Conservation (phyloP, 2,797 vertebrate species). For the Pangasius djambal region DNA sequence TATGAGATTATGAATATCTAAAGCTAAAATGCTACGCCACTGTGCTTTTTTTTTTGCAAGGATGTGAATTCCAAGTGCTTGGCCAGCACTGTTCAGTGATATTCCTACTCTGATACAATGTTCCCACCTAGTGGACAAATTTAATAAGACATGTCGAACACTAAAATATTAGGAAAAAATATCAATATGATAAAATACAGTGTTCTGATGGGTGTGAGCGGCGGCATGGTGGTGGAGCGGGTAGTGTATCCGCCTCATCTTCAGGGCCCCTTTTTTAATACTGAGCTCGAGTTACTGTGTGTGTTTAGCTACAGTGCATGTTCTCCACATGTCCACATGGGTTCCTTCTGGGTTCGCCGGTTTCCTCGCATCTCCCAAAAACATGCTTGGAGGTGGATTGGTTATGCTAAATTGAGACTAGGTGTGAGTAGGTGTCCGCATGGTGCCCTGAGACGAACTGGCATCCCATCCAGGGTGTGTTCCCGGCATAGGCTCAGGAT, state of each 20-base stretch:
- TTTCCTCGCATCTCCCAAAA: neutral
- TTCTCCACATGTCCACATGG: neutral
- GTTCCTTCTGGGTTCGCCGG: neutral
- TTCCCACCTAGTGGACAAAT: constrained; percentile 2
- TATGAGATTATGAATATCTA: neutral
- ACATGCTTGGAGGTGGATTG: neutral
- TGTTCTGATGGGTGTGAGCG: too few relatives aligned
- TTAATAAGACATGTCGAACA: neutral
- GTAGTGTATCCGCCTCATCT: neutral
- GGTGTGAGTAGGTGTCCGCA: neutral
- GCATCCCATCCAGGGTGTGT: neutral
- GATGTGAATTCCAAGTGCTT: neutral
- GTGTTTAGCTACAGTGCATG: neutral
- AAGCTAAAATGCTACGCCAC: neutral
- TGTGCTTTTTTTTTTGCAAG: neutral
- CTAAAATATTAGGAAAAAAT: neutral
- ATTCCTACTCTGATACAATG: neutral
- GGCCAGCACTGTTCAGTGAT: too few relatives aligned
- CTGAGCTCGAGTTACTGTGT: neutral
- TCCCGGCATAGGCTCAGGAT: neutral
- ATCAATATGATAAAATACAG: neutral
- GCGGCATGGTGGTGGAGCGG: neutral
- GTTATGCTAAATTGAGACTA: neutral
- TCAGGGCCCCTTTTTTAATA: neutral
- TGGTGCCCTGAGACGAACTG: neutral